These are phyloP conservation scores for Periparus ater DNA, from an alignment of 2,797 vertebrate genomes.

Conservation along the genomic window DNA sequence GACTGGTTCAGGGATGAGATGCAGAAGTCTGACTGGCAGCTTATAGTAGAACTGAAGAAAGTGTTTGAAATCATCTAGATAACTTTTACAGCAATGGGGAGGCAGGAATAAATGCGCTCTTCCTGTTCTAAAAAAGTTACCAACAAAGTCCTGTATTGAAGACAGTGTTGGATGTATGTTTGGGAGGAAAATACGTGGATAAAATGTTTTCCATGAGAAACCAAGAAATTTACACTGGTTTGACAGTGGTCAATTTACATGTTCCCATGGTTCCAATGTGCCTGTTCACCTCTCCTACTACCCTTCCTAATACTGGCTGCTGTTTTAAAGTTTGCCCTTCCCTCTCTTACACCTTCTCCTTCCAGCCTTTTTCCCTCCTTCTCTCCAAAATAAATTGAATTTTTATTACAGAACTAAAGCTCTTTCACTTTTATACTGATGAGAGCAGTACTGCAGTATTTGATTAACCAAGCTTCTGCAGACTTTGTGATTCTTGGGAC, in stretches of 20 bases:
- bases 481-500: conserved; percentile 77
- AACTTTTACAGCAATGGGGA: conserved; percentile 55
- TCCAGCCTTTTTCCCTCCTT: neutral
- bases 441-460: conserved; percentile 82
- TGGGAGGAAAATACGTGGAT: conserved; percentile 78
- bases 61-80: conserved; percentile 97
- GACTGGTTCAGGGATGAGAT: conserved; percentile 99
- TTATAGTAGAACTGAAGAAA: conserved; percentile 98
- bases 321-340: conserved; percentile 83
- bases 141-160: conserved; percentile 68
- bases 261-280: conserved; percentile 85
- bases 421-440: conserved; percentile 83
- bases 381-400: conserved; percentile 69
- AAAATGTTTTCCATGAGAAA: conserved; percentile 98
- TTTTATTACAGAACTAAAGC: conserved; percentile 81
- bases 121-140: conserved; percentile 62
- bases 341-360: conserved; percentile 38
- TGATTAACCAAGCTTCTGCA: conserved; percentile 79
- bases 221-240: conserved; percentile 94
- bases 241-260: conserved; percentile 92
- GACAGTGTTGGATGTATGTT: conserved; percentile 71
- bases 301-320: conserved; percentile 76
- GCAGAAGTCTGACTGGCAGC: conserved; percentile 97
- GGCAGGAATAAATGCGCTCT: conserved; percentile 62
- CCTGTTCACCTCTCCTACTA: conserved; percentile 77